These are phyloP conservation scores for Drosophila truncata DNA, from an alignment of 1,140 invertebrate genomes.

Conservation along the genomic window DNA sequence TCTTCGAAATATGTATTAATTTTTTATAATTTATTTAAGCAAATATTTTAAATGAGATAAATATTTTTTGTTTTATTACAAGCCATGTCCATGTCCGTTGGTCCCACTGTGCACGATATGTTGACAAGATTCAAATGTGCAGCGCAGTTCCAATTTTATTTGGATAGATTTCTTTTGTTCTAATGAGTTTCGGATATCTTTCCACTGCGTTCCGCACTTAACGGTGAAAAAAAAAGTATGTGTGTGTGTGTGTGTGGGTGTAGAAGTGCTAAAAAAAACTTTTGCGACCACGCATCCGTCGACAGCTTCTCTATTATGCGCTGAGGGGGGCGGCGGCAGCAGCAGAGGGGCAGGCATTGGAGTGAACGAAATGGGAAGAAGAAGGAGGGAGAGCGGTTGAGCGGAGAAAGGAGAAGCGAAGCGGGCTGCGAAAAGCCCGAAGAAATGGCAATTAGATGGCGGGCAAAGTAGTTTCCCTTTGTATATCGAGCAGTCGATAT, in stretches of 20 bases:
- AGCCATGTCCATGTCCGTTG: not conserved
- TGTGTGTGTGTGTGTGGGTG: constrained; percentile 6
- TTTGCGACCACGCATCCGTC: constrained; percentile 48
- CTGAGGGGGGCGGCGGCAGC: too few relatives aligned
- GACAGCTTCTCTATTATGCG: constrained; percentile 11
- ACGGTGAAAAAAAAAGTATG: not conserved
- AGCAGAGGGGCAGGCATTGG: not conserved
- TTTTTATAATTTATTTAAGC: not conserved
- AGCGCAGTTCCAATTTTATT: constrained; percentile 9
- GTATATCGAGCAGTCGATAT: constrained; percentile 66
- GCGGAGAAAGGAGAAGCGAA: constrained; percentile 20
- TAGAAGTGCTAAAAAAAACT: constrained; percentile 49
- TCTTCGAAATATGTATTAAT: not conserved
- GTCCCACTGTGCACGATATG: constrained; percentile 15
- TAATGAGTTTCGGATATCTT: constrained; percentile 47
- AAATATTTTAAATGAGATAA: too few relatives aligned
- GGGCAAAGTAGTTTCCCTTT: constrained; percentile 70
- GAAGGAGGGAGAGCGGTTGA: constrained; percentile 27
- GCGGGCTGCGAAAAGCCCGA: constrained; percentile 23
- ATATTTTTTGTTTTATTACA: not conserved
- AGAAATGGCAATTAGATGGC: constrained; percentile 54
- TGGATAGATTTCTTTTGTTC: constrained; percentile 20
- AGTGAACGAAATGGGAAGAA: not conserved
- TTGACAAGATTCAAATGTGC: constrained; percentile 36
- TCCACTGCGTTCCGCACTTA: constrained; percentile 17